Conservation (phyloP, 2,113 vertebrate genomes). For the Ochotona princeps region DNA sequence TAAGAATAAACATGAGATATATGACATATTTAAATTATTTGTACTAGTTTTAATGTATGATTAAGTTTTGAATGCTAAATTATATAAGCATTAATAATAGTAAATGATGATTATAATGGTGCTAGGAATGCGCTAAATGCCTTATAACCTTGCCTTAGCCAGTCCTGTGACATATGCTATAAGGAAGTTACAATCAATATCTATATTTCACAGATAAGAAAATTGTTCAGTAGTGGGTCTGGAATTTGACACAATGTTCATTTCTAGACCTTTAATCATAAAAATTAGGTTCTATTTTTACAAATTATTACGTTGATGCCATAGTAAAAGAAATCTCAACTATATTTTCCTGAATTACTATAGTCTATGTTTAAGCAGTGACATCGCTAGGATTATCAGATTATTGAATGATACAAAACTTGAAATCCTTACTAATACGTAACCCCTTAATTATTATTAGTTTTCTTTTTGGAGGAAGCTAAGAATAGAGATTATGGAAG, state of each 20-base stretch:
- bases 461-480: neutral
- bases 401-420: neutral
- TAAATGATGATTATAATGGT: neutral
- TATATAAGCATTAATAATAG: neutral
- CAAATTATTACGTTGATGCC: neutral
- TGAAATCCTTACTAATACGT: neutral
- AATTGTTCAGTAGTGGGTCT: neutral
- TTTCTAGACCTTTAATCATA: neutral
- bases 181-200: neutral
- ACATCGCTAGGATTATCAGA: neutral
- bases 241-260: constrained; percentile 3
- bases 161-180: neutral
- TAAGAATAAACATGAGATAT: neutral
- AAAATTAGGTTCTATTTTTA: neutral
- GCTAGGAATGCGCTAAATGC: neutral
- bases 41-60: neutral
- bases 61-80: neutral
- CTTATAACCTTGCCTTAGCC: neutral
- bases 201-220: neutral
- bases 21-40: neutral
- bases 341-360: neutral
- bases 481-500: neutral
- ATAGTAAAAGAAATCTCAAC: neutral
- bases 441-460: neutral
- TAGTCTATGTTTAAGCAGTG: neutral